A percentile compares a stretch with the other conserved stretches of the same genome.
Evolutionary conservation across 2,113 vertebrate species (phyloP).

Genomic region (Paedocypris sp.): DNA sequence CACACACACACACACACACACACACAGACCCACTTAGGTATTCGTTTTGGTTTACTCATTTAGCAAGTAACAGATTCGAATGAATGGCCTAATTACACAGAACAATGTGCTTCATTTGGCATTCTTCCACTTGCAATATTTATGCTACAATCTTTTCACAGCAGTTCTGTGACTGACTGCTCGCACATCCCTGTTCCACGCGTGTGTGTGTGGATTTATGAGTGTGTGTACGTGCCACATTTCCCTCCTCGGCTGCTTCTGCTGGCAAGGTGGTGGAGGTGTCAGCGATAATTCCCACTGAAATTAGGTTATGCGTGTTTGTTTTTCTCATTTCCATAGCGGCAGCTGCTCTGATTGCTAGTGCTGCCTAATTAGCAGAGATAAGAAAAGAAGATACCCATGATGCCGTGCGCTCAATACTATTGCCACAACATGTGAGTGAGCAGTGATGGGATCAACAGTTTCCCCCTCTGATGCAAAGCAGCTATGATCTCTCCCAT

Average conservation of each 20-base stretch:
- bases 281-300: conserved; percentile 36
- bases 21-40: too few species aligned
- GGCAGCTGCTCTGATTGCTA: conserved; percentile 46
- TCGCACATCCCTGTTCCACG: neutral
- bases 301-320: conserved; percentile 38
- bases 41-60: neutral
- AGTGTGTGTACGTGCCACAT: conserved; percentile 22
- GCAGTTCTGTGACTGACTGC: conserved; percentile 8
- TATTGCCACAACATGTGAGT: neutral
- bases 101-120: neutral
- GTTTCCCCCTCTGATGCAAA: too few species aligned
- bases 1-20: too few species aligned
- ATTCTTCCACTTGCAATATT: neutral
- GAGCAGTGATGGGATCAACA: too few species aligned
- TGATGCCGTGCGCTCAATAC: conserved; percentile 7
- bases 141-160: neutral
- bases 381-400: conserved; percentile 17
- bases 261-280: conserved; percentile 34
- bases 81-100: neutral
- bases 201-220: neutral
- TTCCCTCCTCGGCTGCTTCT: conserved; percentile 16
- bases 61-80: neutral
- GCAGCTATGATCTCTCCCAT: too few species aligned
- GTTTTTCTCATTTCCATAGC: conserved; percentile 38
- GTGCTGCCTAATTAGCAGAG: conserved; percentile 32